phyloP scores from a whole-genome alignment of 2,113 vertebrate species.

The Platycercus adscitus region DNA sequence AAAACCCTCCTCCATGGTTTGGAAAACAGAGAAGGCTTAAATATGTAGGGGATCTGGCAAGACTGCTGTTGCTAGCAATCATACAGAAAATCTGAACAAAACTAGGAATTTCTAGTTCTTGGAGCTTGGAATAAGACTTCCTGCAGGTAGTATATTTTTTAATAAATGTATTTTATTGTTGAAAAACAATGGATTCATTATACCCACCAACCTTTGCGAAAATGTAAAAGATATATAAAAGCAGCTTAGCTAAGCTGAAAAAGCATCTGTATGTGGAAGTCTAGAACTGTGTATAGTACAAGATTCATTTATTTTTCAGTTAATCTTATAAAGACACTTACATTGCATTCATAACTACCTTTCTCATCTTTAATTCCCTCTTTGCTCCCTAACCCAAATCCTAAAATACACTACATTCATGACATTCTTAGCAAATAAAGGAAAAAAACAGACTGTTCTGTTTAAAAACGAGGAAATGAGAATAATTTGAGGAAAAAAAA shows the following conservation, averaged over 20 bases:
- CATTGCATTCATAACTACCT: not conserved
- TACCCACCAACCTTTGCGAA: not conserved
- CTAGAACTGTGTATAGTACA: not conserved
- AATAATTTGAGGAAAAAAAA: not conserved
- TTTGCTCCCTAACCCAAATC: not conserved
- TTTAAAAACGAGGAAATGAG: not conserved
- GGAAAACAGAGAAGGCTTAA: not conserved
- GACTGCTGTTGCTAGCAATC: not conserved
- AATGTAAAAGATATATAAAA: not conserved
- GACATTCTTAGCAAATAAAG: not conserved
- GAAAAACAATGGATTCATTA: not conserved
- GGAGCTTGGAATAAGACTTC: not conserved
- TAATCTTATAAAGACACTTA: not conserved
- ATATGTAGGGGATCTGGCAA: not conserved
- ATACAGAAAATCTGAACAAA: not conserved
- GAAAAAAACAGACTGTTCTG: not conserved
- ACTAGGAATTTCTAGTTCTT: not conserved
- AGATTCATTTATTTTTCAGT: not conserved
- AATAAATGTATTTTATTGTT: not conserved
- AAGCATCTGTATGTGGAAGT: not conserved
- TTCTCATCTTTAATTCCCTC: not conserved
- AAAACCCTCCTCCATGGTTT: accelerated
- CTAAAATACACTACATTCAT: not conserved
- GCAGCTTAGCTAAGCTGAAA: not conserved
- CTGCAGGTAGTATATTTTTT: not conserved